A percentile compares a stretch with the other conserved stretches of the same genome.
Conservation (phyloP, 2,888 invertebrate species). For the Rhimphoctona megacephalus region DNA sequence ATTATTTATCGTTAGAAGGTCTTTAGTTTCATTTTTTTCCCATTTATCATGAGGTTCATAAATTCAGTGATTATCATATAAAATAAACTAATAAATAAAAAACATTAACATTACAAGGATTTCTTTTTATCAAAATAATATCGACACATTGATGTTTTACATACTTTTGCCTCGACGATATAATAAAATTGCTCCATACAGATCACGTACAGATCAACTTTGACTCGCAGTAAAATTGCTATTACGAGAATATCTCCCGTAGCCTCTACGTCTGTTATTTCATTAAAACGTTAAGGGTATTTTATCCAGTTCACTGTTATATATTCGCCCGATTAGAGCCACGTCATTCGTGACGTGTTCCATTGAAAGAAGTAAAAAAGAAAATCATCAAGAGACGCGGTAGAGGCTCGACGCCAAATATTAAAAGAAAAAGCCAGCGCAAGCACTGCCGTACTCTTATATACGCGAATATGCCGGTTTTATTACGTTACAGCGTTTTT, state of each 20-base stretch:
- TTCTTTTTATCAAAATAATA: not conserved
- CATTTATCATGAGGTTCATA: not conserved
- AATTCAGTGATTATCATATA: not conserved
- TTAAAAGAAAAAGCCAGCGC: no score
- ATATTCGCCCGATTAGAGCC: not conserved
- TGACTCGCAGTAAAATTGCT: not conserved
- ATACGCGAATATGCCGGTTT: no score
- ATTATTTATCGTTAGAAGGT: not conserved
- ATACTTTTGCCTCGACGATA: not conserved
- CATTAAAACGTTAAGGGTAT: slow-evolving; percentile 1
- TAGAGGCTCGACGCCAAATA: no score
- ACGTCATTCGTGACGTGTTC: not conserved
- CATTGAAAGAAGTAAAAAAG: not conserved
- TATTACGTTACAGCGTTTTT: no score
- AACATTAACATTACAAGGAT: not conserved
- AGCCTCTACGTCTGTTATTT: not conserved
- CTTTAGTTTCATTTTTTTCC: not conserved
- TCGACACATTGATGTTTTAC: not conserved
- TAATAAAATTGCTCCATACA: not conserved
- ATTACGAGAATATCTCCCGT: not conserved
- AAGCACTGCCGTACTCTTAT: no score
- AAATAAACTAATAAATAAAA: not conserved
- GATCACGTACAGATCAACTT: not conserved
- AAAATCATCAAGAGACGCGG: no score
- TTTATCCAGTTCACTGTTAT: not conserved